Evolutionary conservation across 2,113 vertebrate genomes (phyloP), one percentile per base, ranked within the genome.

Genomic region (Motacilla tschutschensis): DNA sequence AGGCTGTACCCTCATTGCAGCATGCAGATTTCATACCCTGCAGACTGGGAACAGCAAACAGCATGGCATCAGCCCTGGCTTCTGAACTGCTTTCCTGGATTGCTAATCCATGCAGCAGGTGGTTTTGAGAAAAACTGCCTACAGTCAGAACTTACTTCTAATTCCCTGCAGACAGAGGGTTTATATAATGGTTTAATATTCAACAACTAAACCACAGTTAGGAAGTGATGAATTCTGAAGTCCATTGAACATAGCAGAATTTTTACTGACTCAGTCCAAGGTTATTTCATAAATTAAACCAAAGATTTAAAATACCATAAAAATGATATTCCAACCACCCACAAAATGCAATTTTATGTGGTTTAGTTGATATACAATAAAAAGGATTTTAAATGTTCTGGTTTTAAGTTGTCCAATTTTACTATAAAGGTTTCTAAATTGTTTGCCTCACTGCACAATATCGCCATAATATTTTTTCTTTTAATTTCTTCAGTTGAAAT

Each of bases 141-240:
- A n/a, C 19, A 55, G 43, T 33, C 41, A 31, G 55, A 76, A 29
- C 51, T 88, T 79, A 36, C 15, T 50, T 15, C 19, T 46, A 65
- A 76, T 43, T 81, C 55, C 44, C 28, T 81, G 29, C 5, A 79
- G 55, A 82, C 48, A 69, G 51, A 63, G 38, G 24, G 44, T 90
- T 94, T 93, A 46, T 76, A 60, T 79, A 80, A 91, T 48, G 17
- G 47, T 71, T 93, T 92, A 67, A 50, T 66, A 77, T 58, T 77
- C 74, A 86, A 38, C 60, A 92, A 24, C 47, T 76, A 79, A 91
- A 90, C 74, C 83, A 84, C 78, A 79, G 24, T 60, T 77, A 55
- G 64, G 71, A 93, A 89, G 51, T 69, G 31, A 85, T 31, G 41
- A 60, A 79, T 84, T 88, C 48, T 79, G 71, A 84, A 31, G 31